Evolutionary conservation across 2,888 invertebrate species (phyloP), one percentile per base, ranked within the genome.

Genomic region (Onchidella celtica): DNA sequence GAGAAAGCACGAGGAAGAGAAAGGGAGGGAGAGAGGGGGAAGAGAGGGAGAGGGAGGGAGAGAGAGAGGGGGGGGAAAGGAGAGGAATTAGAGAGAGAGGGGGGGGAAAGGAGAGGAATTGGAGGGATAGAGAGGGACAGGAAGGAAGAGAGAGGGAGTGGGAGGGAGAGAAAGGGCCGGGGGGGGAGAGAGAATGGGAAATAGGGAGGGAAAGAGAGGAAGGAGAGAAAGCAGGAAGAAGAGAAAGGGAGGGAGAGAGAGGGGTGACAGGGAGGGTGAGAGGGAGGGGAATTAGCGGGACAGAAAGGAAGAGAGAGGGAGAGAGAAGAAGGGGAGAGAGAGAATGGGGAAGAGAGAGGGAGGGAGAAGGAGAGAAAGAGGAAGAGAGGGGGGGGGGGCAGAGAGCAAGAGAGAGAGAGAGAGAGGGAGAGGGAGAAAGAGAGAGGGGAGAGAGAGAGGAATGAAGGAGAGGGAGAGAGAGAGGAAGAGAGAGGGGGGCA

Each of bases 251-350:
- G 9, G 40, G 32, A 40, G 24, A 40, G 40, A 27, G 17, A 11
- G 11, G 24, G 40, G 9, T 11, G 70, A 70, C 6, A 61, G 59
- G 32, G 61, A 74, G 74, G 61, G 74, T 3, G 59, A 74, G 74
- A 74, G 21, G 32, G 34, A 74, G 59, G 11, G 9, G 47, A 47
- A 11, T 47, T 47, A 11, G 47, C 9, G 47, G 17, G 47, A 24
- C 4, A 24, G 24, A 40, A 34, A 36, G 69, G 24, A 32, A 69
- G 3, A 69, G 36, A 69, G 40, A 69, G 38, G 3, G n/a, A 36
- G 36, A 34, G 38, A 69, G 2, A 38, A 36, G n/a, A n/a, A n/a
- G n/a, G n/a, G n/a, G n/a, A n/a, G n/a, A n/a, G n/a, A n/a, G n/a
- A n/a, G n/a, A n/a, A n/a, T n/a, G n/a, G n/a, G n/a, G n/a, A n/a